Conservation (phyloP, 2,888 invertebrate species). For the Epirrhoe tristata region DNA sequence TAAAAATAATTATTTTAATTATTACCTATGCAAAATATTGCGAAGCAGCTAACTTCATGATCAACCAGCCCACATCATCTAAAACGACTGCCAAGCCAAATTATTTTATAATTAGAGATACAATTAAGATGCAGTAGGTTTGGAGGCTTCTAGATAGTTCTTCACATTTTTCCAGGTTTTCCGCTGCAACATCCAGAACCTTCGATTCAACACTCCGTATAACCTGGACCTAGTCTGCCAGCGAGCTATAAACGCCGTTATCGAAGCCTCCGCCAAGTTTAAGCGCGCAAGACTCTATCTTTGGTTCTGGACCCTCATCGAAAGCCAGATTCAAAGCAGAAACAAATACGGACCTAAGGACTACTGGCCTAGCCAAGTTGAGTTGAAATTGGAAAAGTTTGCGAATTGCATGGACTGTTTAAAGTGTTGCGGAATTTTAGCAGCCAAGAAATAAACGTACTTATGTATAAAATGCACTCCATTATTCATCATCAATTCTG, state of each 20-base stretch:
- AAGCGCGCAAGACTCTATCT: constrained; percentile 59
- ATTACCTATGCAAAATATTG: too few relatives aligned
- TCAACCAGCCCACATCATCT: too few relatives aligned
- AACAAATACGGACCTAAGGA: constrained; percentile 57
- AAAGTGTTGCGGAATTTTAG: constrained; percentile 51
- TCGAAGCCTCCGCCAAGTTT: constrained; percentile 57
- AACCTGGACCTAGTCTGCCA: constrained; percentile 62
- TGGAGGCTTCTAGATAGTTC: neutral
- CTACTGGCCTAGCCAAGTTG: constrained; percentile 55
- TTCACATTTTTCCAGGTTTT: constrained; percentile 58
- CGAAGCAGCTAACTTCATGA: too few relatives aligned
- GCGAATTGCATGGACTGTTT: constrained; percentile 49
- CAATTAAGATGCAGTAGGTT: too few relatives aligned
- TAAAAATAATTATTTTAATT: too few relatives aligned
- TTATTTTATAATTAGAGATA: neutral
- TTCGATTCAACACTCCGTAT: constrained; percentile 63
- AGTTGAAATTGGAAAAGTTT: constrained; percentile 43
- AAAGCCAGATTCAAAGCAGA: constrained; percentile 59
- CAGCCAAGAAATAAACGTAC: constrained; percentile 21
- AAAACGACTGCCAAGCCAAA: neutral
- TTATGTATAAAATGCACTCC: neutral
- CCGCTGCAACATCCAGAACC: constrained; percentile 70
- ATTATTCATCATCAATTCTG: neutral
- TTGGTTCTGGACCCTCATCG: constrained; percentile 63
- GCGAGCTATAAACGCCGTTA: constrained; percentile 65